These are phyloP conservation scores for Diadegma fenestrale DNA, from an alignment of 2,888 invertebrate genomes.

Conservation along the genomic window DNA sequence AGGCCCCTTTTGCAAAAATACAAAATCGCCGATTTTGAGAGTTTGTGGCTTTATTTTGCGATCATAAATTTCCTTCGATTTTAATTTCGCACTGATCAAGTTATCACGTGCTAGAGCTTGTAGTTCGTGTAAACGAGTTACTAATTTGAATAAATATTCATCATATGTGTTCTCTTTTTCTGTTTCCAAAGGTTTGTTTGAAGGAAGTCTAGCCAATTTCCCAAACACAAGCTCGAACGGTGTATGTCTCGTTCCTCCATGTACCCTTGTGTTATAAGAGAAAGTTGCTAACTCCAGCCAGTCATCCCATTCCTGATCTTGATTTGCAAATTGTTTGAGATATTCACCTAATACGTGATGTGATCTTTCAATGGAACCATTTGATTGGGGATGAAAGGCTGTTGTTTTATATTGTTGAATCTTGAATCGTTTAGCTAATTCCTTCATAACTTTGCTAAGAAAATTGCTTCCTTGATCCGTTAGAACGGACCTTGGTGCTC, in stretches of 20 bases:
- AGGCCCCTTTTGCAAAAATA: not conserved
- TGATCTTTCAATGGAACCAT: conserved; percentile 4
- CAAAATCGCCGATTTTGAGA: not conserved
- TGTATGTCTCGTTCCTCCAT: not conserved
- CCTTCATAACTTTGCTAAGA: not conserved
- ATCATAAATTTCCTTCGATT: conserved; percentile 31
- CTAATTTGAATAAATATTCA: conserved; percentile 7
- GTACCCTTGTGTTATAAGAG: not conserved
- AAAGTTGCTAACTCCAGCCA: not conserved
- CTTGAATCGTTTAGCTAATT: not conserved
- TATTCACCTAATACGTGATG: not conserved
- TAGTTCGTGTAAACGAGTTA: conserved; percentile 9
- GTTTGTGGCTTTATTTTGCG: conserved; percentile 23
- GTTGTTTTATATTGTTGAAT: not conserved
- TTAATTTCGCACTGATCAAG: conserved; percentile 34
- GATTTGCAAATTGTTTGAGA: too few relatives aligned
- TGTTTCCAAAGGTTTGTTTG: not conserved
- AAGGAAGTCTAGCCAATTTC: not conserved
- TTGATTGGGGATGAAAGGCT: not conserved
- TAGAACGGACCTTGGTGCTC: conserved; percentile 29
- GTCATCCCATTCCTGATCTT: not conserved
- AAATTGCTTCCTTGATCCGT: conserved; percentile 5
- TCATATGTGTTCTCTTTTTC: not conserved
- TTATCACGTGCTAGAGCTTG: conserved; percentile 17
- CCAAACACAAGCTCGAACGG: conserved; percentile 5